phyloP scores from a whole-genome alignment of 2,113 vertebrate species.

The Gymnogyps californianus region DNA sequence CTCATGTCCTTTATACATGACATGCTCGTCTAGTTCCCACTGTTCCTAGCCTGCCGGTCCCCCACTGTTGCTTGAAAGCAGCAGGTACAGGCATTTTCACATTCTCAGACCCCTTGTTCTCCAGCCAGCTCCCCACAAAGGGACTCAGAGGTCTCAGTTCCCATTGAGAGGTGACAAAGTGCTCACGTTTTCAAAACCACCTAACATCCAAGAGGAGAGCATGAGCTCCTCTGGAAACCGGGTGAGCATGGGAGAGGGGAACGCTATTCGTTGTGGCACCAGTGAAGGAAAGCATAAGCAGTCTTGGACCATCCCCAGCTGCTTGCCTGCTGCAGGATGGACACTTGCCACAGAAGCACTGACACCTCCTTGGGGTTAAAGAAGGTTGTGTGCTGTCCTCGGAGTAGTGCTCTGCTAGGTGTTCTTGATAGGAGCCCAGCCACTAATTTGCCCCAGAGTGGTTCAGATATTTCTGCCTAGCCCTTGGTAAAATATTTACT shows the following conservation, averaged over 20 bases:
- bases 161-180: neutral
- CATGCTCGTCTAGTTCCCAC: neutral
- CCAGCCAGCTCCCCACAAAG: neutral
- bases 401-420: neutral
- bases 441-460: neutral
- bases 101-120: neutral
- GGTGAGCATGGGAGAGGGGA: neutral
- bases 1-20: neutral
- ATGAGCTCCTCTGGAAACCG: neutral
- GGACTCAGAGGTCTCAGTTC: neutral
- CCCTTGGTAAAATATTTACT: slow-evolving; percentile 47
- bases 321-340: neutral
- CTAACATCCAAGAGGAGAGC: neutral
- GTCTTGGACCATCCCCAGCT: neutral
- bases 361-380: slow-evolving; percentile 21
- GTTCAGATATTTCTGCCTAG: neutral
- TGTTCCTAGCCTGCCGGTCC: neutral
- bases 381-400: neutral
- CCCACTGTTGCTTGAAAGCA: neutral
- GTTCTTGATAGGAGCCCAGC: neutral
- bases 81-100: neutral
- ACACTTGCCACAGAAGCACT: neutral
- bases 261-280: neutral
- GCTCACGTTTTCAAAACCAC: neutral
- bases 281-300: neutral